Conservation (phyloP, 1,140 invertebrate genomes). For the Coptotermes formosanus region DNA sequence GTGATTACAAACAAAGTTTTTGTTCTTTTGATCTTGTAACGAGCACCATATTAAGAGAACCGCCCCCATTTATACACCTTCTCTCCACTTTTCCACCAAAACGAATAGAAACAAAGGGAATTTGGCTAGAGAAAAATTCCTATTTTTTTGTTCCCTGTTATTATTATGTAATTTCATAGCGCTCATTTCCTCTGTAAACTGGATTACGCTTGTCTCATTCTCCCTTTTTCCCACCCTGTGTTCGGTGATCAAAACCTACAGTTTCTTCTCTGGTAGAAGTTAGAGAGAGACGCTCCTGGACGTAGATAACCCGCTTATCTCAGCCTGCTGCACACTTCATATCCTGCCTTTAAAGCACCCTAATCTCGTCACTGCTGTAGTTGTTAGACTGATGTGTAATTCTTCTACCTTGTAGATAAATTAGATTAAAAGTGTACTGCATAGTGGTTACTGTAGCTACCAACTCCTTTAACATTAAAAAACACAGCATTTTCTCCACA, state of each 20-base stretch:
- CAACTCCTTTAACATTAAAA: no score
- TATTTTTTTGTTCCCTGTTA: not conserved
- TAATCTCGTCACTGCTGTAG: no score
- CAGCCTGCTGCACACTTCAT: not conserved
- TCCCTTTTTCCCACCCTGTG: not conserved
- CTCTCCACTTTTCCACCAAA: not conserved
- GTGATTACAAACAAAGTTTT: conserved; percentile 1
- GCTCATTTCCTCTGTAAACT: not conserved
- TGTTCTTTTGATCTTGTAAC: conserved; percentile 16
- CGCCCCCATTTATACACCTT: not conserved
- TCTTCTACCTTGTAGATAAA: no score
- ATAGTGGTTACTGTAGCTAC: no score
- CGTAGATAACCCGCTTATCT: not conserved
- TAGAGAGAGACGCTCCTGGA: not conserved
- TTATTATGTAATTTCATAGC: not conserved
- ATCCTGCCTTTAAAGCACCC: not conserved
- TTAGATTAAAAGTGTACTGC: no score
- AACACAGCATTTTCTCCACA: no score
- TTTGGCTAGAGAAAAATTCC: not conserved
- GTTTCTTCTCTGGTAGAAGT: not conserved
- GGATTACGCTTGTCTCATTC: not conserved
- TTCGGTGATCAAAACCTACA: not conserved
- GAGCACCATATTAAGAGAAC: not conserved
- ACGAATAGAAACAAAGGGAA: conserved; percentile 16
- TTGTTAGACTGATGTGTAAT: no score